These are phyloP conservation scores for Hestina assimilis DNA, from an alignment of 1,140 invertebrate species.

Conservation along the genomic window DNA sequence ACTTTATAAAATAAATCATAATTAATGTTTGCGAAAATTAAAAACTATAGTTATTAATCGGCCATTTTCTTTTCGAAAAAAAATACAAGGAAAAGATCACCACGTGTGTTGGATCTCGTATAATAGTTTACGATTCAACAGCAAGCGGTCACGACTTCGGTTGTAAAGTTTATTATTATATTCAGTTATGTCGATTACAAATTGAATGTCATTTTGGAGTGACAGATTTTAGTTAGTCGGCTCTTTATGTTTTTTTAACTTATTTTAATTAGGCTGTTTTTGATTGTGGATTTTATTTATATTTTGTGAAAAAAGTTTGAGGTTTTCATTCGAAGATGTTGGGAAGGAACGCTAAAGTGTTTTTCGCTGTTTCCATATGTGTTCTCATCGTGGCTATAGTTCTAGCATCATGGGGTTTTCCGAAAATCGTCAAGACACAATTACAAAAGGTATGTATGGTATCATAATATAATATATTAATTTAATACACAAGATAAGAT, in stretches of 20 bases:
- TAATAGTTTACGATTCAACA: constrained; percentile 17
- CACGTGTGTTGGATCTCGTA: constrained; percentile 22
- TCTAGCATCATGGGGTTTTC: constrained; percentile 61
- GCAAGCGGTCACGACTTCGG: constrained; percentile 5
- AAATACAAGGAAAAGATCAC: constrained; percentile 6
- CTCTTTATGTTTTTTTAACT: neutral
- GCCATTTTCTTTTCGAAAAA: constrained; percentile 13
- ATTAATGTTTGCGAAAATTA: too few relatives aligned
- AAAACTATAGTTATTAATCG: constrained; percentile 3
- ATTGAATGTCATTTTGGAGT: neutral
- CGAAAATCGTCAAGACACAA: constrained; percentile 55
- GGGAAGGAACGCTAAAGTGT: constrained; percentile 51
- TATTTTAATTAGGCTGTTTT: neutral
- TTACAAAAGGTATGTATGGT: constrained; percentile 63
- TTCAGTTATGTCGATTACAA: neutral
- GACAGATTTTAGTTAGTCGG: neutral
- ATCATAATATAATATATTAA: neutral
- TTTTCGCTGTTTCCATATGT: constrained; percentile 47
- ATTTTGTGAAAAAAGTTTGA: neutral
- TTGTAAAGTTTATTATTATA: neutral
- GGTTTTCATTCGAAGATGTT: constrained; percentile 41
- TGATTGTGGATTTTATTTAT: neutral
- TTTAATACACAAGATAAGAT: too few relatives aligned
- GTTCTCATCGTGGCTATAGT: constrained; percentile 48
- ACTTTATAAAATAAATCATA: too few relatives aligned